Evolutionary conservation across 2,888 invertebrate genomes (phyloP), one percentile per base, ranked within the genome.

Genomic region (Amiota mariae): DNA sequence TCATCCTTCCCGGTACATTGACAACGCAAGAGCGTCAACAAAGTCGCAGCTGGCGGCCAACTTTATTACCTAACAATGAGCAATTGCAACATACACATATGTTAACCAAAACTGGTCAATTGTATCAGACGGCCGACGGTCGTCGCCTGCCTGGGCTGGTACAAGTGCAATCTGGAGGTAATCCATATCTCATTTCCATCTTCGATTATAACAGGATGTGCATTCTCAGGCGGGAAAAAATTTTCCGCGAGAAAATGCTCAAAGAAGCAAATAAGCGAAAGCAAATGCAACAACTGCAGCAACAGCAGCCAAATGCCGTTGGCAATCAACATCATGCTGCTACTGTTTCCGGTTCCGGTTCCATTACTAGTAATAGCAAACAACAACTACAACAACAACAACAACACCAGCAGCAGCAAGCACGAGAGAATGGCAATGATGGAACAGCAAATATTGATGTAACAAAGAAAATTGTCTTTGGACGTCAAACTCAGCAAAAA

Each of bases 171-270:
- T 94, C 94, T 0, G 93, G 94, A 0, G 95, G 95, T n/a, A 94
- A 94, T 84, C 93, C 95, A 0, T 95, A 94, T 88, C 94, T 95
- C 87, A 93, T 95, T 81, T 94, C 94, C 3, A 92, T 95, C 51
- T 93, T 94, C 70, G 95, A 95, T 84, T 95, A 94, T 89, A 95
- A 95, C 89, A 94, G 95, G 78, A 94, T 94, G 94, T 94, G 94
- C 88, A 92, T 94, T 73, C 92, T 94, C 88, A 91, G 94, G 8
- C 90, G 93, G 1, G 94, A 94, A 86, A 93, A 93, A 77, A 89
- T 94, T 2, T 91, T 93, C 81, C 92, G 92, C 49, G 91, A 93
- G 47, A 92, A 92, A 71, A 92, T 92, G 85, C 78, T 85, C 10
- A 87, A 85, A 63, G 83, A 86, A 18, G 84, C 81, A 71, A 87